Base-by-base conservation (phyloP, 2,888 invertebrate species). In the Acleris literana region DNA sequence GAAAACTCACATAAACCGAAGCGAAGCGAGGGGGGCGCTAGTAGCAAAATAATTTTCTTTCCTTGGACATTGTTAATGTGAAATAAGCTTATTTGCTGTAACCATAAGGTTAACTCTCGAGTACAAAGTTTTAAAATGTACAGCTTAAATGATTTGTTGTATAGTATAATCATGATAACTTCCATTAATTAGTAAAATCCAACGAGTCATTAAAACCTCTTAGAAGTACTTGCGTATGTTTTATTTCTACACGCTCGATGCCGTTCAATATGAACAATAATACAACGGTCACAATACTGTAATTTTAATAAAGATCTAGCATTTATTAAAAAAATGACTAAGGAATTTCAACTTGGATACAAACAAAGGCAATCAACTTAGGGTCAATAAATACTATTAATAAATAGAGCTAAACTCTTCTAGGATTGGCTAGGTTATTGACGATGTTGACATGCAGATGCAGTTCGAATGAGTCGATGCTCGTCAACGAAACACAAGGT, bases 281-380 rank as follows among this genome's bases (percentile, higher is more conserved):
- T 71, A 76, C 77, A 71, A 70, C 68, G 66, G 70, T 69, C 56
- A 87, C 85, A 91, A 91, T 91, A 92, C 92, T 92, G 91, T 85
- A 91, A 92, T 70, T 91, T 90, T 90, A 87, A 89, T 91, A 88
- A 87, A 87, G 86, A 87, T 87, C 89, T 90, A 89, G 80, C 81
- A 80, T 77, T 78, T 80, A 68, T 68, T 48, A 46, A 60, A 78
- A 77, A 77, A 84, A 83, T 82, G 81, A 84, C 87, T 87, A 85
- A 83, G 71, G 71, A 82, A 78, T 84, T 86, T 81, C 67, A 70
- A 68, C 46, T 63, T 39, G 74, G 74, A 75, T 73, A 72, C 74
- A 75, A 80, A 75, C 75, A 81, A 74, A 67, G 76, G 77, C 72
- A 76, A 80, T 79, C 72, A 77, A 79, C 76, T 72, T 75, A 73